Evolutionary conservation across 2,888 invertebrate species (phyloP).

Genomic region (Embidobia sp.): DNA sequence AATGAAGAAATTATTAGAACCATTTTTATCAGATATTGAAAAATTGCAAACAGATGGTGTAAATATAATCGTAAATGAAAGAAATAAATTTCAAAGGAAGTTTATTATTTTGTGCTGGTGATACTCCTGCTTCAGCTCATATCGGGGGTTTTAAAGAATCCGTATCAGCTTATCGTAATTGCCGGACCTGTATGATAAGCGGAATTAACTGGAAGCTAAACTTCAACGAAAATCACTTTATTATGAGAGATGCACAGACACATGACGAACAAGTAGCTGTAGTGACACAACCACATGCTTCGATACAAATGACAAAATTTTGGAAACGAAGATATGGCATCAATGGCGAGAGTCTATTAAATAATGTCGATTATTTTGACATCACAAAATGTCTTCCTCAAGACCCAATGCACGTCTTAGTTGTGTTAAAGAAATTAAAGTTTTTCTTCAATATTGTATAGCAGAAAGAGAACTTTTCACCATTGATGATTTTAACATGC

Average conservation of each 20-base stretch:
- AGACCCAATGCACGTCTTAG: slow-evolving; percentile 65
- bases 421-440: slow-evolving; percentile 63
- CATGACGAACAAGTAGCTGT: slow-evolving; percentile 28
- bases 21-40: slow-evolving; percentile 38
- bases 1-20: slow-evolving; percentile 11
- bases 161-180: slow-evolving; percentile 10
- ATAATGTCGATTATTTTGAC: slow-evolving; percentile 14
- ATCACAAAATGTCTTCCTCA: slow-evolving; percentile 53
- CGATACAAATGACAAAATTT: slow-evolving; percentile 18
- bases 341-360: slow-evolving; percentile 33
- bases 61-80: slow-evolving; percentile 8
- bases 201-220: slow-evolving; percentile 15
- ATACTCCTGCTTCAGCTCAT: slow-evolving; percentile 19
- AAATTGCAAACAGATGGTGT: slow-evolving; percentile 62
- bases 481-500: slow-evolving; percentile 65
- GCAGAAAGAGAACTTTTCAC: slow-evolving; percentile 57
- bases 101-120: slow-evolving; percentile 55
- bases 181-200: slow-evolving; percentile 13
- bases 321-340: slow-evolving; percentile 53
- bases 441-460: slow-evolving; percentile 62
- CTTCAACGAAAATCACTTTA: slow-evolving; percentile 24
- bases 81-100: slow-evolving; percentile 20
- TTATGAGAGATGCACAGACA: slow-evolving; percentile 19
- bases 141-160: slow-evolving; percentile 19
- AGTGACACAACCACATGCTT: slow-evolving; percentile 2